A percentile compares a stretch with the other conserved stretches of the same genome.
Conservation (phyloP, 1,140 invertebrate genomes). For the Contarinia nasturtii region DNA sequence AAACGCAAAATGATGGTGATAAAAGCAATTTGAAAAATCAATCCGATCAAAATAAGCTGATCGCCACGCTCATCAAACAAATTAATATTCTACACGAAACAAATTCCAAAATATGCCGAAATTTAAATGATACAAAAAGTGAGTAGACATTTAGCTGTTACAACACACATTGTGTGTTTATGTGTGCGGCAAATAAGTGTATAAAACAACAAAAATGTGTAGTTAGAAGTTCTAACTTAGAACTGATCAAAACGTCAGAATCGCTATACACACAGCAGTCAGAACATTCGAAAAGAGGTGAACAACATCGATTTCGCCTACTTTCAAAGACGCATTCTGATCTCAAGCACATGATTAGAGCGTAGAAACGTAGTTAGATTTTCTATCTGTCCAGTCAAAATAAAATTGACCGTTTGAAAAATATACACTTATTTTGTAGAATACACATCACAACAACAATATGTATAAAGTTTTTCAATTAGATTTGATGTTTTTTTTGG, state of each 20-base stretch:
- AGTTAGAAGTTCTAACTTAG: background rate
- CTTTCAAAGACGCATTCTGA: no score
- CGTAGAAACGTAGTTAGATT: no score
- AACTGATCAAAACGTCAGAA: no score
- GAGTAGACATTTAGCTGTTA: constrained; percentile 4
- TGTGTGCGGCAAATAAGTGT: background rate
- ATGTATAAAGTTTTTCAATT: constrained; percentile 6
- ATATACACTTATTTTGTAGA: no score
- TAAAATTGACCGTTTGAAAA: no score
- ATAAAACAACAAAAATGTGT: background rate
- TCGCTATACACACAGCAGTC: no score
- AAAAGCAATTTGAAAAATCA: constrained; percentile 15
- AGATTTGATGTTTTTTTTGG: constrained; percentile 8
- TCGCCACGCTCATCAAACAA: constrained; percentile 20
- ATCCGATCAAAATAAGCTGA: constrained; percentile 17
- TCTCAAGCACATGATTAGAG: no score
- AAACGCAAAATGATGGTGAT: constrained; percentile 19
- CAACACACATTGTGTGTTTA: background rate
- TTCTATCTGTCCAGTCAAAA: no score
- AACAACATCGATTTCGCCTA: no score
- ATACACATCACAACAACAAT: background rate
- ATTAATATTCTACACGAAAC: constrained; percentile 22
- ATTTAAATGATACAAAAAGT: constrained; percentile 24
- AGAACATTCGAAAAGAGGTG: no score
- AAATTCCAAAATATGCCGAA: constrained; percentile 23